Percentiles rank a stretch among this genome's conserved stretches.
These are phyloP conservation scores for Bubo scandiacus DNA, from an alignment of 2,113 vertebrate species.

Conservation along the genomic window DNA sequence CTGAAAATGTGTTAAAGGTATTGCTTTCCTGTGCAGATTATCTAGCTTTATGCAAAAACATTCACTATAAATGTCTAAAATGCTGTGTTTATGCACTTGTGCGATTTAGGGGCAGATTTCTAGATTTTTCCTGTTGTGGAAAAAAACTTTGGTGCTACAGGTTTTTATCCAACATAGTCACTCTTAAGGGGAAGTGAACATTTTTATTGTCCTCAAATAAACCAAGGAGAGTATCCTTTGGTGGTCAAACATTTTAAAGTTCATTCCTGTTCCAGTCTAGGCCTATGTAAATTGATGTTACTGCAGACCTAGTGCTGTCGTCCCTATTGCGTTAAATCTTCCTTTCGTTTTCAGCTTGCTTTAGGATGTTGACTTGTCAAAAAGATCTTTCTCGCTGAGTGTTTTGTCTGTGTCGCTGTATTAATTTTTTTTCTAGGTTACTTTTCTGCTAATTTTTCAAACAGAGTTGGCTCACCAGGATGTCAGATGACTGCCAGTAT, in stretches of 20 bases:
- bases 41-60: neutral
- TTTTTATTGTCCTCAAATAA: neutral
- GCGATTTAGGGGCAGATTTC: neutral
- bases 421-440: neutral
- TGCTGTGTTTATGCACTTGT: neutral
- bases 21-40: neutral
- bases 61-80: neutral
- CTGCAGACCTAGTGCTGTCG: neutral
- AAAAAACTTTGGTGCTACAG: neutral
- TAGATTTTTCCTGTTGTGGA: neutral
- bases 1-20: neutral
- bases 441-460: neutral
- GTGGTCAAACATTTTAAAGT: neutral
- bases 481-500: neutral
- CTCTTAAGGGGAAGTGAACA: neutral
- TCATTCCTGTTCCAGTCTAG: neutral
- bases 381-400: neutral
- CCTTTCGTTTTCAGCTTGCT: neutral
- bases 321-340: neutral
- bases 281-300: neutral
- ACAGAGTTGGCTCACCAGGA: neutral
- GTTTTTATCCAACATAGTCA: neutral
- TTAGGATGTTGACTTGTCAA: neutral
- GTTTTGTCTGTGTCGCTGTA: neutral
- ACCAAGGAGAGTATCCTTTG: neutral